Evolutionary conservation across 2,113 vertebrate species (phyloP).

Genomic region (Bettongia penicillata): DNA sequence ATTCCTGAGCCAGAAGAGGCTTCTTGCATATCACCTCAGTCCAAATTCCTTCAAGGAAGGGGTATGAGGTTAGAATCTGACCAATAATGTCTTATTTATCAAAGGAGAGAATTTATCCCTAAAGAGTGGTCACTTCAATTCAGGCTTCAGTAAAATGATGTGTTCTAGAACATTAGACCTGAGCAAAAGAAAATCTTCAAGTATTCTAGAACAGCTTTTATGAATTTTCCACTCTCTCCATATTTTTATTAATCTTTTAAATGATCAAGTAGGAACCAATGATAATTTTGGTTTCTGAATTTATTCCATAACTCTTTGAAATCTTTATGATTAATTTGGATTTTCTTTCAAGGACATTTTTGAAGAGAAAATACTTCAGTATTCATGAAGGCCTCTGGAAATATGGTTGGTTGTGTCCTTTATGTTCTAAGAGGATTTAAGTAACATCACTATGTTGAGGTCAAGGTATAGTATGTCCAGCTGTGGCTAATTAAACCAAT

Average conservation of each 20-base stretch:
- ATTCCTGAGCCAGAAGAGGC: neutral
- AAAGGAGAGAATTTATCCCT: neutral
- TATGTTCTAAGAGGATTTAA: neutral
- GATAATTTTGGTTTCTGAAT: neutral
- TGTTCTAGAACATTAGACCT: neutral
- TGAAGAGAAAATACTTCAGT: neutral
- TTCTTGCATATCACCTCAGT: neutral
- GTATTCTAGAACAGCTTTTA: accelerated
- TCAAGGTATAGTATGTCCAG: neutral
- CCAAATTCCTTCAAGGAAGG: neutral
- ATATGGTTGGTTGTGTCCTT: neutral
- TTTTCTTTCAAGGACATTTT: neutral
- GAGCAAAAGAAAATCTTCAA: neutral
- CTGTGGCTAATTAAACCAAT: neutral
- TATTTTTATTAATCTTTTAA: neutral
- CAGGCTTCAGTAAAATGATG: neutral
- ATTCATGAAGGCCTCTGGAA: neutral
- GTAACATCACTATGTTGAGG: neutral
- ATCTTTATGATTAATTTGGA: neutral
- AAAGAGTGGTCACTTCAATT: neutral
- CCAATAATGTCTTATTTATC: constrained; percentile 7
- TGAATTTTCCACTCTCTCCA: neutral
- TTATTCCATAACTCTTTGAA: neutral
- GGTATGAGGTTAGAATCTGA: constrained; percentile 24
- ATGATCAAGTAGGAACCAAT: neutral